Evolutionary conservation across 2,113 vertebrate species (phyloP).

Genomic region (Pelecanus crispus): DNA sequence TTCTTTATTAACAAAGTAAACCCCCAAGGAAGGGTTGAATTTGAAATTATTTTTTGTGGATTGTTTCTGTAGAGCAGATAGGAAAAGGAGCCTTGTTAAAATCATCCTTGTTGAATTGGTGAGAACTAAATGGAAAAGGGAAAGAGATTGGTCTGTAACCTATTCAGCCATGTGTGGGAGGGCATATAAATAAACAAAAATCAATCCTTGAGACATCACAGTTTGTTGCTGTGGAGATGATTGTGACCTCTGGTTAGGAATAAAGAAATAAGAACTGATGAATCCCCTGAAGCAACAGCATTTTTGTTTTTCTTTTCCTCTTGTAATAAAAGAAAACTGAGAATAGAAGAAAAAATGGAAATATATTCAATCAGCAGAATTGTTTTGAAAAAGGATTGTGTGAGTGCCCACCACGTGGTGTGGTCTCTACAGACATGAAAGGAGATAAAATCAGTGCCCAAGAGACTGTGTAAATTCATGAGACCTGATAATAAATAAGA

Average conservation of each 20-base stretch:
- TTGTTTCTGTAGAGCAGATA: neutral
- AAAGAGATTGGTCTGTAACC: neutral
- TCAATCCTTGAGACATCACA: slow-evolving; percentile 30
- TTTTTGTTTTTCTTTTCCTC: slow-evolving; percentile 13
- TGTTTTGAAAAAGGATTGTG: neutral
- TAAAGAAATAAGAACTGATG: slow-evolving; percentile 1
- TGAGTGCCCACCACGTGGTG: neutral
- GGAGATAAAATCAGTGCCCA: neutral
- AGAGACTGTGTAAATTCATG: neutral
- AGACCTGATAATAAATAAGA: neutral
- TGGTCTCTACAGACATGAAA: neutral
- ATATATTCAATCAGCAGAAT: neutral
- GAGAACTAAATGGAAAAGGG: neutral
- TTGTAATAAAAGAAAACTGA: slow-evolving; percentile 1
- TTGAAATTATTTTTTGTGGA: neutral
- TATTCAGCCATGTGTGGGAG: neutral
- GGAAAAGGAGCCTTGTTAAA: neutral
- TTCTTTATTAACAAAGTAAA: slow-evolving; percentile 4
- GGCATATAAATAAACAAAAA: slow-evolving; percentile 28
- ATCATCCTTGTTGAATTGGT: neutral
- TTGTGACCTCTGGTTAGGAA: slow-evolving; percentile 25
- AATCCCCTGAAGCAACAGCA: slow-evolving; percentile 9
- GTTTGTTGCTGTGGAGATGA: slow-evolving; percentile 53
- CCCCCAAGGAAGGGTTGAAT: neutral
- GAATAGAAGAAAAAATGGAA: neutral